Percentiles rank a stretch among this genome's conserved stretches.
phyloP scores from a whole-genome alignment of 2,888 invertebrate species.

The Dicyrtoma fusca region DNA sequence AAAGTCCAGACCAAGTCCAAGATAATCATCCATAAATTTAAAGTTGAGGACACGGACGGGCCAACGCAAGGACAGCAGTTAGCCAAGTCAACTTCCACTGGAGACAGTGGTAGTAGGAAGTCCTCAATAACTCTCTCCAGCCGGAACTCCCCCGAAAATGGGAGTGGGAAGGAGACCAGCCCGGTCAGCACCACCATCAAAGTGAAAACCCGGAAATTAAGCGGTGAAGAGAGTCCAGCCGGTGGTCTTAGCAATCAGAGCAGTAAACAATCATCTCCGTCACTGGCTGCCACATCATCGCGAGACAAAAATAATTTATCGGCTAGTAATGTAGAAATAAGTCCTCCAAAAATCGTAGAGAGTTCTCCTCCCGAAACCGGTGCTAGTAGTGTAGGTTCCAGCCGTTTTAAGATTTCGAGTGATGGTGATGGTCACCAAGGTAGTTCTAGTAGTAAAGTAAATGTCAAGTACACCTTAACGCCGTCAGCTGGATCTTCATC shows the following conservation, averaged over 20 bases:
- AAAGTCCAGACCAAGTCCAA: slow-evolving; percentile 33
- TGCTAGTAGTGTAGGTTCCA: neutral
- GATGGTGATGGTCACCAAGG: neutral
- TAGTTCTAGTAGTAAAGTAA: neutral
- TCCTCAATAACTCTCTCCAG: too few species aligned
- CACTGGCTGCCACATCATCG: neutral
- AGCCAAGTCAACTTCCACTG: neutral
- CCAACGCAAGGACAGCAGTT: neutral
- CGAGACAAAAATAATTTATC: neutral
- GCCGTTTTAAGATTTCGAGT: too few species aligned
- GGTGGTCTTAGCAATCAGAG: slow-evolving; percentile 13
- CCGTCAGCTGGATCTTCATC: too few species aligned
- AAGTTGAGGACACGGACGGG: slow-evolving; percentile 9
- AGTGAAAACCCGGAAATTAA: slow-evolving; percentile 3
- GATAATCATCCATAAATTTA: slow-evolving; percentile 33
- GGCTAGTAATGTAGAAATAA: neutral
- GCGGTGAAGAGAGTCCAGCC: neutral
- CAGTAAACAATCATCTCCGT: too few species aligned
- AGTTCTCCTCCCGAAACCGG: neutral
- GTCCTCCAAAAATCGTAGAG: neutral
- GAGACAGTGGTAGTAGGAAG: neutral
- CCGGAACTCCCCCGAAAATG: neutral
- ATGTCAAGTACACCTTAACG: too few species aligned
- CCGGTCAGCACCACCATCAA: neutral
- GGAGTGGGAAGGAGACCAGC: too few species aligned